Percentiles rank a stretch among this genome's conserved stretches.
Evolutionary conservation across 2,797 vertebrate genomes (phyloP).

Genomic region (Sarcophilus harrisii): DNA sequence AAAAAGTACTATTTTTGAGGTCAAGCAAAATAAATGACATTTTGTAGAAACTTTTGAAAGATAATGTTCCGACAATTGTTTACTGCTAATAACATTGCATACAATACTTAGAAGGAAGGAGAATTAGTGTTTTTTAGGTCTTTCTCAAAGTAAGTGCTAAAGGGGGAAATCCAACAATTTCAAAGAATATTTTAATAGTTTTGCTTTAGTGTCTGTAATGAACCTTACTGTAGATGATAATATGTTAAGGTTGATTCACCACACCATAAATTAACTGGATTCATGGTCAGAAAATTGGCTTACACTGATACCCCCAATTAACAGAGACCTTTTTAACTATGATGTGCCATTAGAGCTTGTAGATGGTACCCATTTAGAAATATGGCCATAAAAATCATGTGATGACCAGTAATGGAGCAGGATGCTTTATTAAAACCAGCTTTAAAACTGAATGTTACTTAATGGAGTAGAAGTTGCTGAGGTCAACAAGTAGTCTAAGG

Average conservation of each 20-base stretch:
- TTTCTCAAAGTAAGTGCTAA: constrained; percentile 72
- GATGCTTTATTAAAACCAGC: constrained; percentile 86
- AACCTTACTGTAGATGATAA: constrained; percentile 44
- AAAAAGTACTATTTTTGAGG: constrained; percentile 17
- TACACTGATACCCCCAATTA: constrained; percentile 50
- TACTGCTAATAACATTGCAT: constrained; percentile 11
- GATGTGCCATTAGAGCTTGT: constrained; percentile 65
- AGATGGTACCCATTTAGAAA: constrained; percentile 52
- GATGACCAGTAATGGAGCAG: constrained; percentile 79
- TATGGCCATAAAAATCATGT: constrained; percentile 71
- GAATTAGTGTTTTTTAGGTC: constrained; percentile 57
- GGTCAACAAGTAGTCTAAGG: constrained; percentile 88
- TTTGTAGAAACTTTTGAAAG: constrained; percentile 53
- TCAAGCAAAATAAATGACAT: constrained; percentile 58
- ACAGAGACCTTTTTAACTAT: constrained; percentile 69
- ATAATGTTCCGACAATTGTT: constrained; percentile 51
- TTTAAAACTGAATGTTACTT: constrained; percentile 90
- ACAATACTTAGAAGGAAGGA: constrained; percentile 52
- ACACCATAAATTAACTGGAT: constrained; percentile 56
- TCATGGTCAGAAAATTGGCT: constrained; percentile 54
- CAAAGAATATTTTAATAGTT: constrained; percentile 59
- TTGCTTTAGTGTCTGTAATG: constrained; percentile 51
- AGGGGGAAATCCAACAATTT: constrained; percentile 64
- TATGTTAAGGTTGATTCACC: constrained; percentile 57
- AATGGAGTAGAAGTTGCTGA: constrained; percentile 89